Percentiles rank a stretch among this genome's conserved stretches.
phyloP scores from a whole-genome alignment of 2,113 vertebrate species.

The Petromus typicus region DNA sequence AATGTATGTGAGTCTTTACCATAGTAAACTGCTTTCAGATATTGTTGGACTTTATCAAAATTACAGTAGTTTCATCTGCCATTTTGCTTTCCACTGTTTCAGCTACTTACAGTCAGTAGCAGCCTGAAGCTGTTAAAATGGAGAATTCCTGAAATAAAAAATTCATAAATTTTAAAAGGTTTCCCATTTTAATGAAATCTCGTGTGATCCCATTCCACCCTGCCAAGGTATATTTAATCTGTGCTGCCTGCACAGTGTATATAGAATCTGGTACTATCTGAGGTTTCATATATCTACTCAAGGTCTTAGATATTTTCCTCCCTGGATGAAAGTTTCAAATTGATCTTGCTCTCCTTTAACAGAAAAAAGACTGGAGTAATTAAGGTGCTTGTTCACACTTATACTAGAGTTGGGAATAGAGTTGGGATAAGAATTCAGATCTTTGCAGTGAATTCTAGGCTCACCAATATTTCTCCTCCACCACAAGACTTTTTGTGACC shows the following conservation, averaged over 20 bases:
- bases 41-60: neutral
- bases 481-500: neutral
- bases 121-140: neutral
- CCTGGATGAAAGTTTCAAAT: neutral
- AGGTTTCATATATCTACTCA: neutral
- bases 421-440: neutral
- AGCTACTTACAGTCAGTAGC: neutral
- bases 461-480: neutral
- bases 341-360: slow-evolving; percentile 17
- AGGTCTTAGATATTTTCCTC: neutral
- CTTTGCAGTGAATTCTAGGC: neutral
- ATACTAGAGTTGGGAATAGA: neutral
- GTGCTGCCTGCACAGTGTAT: neutral
- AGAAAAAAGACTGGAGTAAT: slow-evolving; percentile 11
- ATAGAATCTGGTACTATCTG: neutral
- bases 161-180: neutral
- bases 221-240: neutral
- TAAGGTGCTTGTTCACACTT: neutral
- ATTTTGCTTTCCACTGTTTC: neutral
- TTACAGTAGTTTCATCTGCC: neutral
- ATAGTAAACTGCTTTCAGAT: neutral
- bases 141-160: neutral
- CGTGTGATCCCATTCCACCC: neutral
- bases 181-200: neutral
- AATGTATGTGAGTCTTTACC: neutral